Conservation (phyloP, 1,140 invertebrate genomes). For the Cyphomyrmex costatus region DNA sequence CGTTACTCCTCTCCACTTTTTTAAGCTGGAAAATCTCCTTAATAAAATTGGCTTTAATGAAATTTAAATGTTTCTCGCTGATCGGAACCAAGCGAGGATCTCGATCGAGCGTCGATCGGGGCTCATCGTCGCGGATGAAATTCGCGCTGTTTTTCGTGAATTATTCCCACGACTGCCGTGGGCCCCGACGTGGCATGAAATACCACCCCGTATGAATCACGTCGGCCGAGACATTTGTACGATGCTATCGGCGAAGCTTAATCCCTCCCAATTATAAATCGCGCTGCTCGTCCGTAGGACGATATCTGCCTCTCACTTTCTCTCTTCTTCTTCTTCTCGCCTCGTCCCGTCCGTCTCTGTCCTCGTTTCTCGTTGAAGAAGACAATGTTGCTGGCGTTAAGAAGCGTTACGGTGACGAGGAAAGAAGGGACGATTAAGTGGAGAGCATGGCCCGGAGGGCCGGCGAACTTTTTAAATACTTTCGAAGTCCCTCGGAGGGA, state of each 20-base stretch:
- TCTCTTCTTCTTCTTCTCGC: not conserved
- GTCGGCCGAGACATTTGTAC: slow-evolving; percentile 62
- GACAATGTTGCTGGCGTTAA: slow-evolving; percentile 64
- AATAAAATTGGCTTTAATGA: not conserved
- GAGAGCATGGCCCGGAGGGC: slow-evolving; percentile 66
- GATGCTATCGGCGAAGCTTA: slow-evolving; percentile 57
- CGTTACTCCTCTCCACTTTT: no score
- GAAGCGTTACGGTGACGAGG: slow-evolving; percentile 64
- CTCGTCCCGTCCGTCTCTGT: not conserved
- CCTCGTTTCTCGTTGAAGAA: slow-evolving; percentile 2
- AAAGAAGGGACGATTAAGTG: slow-evolving; percentile 68
- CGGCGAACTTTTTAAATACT: slow-evolving; percentile 77
- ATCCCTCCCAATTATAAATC: slow-evolving; percentile 64
- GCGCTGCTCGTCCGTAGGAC: slow-evolving; percentile 41
- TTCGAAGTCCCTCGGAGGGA: slow-evolving; percentile 71
- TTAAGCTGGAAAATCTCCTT: not conserved
- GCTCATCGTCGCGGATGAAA: slow-evolving; percentile 12
- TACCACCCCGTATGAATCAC: slow-evolving; percentile 61
- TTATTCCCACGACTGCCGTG: slow-evolving; percentile 42
- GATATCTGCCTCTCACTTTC: slow-evolving; percentile 24
- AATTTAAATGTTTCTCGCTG: not conserved
- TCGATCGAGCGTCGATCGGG: not conserved
- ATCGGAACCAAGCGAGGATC: not conserved
- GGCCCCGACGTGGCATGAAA: slow-evolving; percentile 57
- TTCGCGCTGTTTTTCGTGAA: slow-evolving; percentile 52